Evolutionary conservation across 2,797 vertebrate genomes (phyloP), one percentile per base, ranked within the genome.

Genomic region (Falco naumanni): DNA sequence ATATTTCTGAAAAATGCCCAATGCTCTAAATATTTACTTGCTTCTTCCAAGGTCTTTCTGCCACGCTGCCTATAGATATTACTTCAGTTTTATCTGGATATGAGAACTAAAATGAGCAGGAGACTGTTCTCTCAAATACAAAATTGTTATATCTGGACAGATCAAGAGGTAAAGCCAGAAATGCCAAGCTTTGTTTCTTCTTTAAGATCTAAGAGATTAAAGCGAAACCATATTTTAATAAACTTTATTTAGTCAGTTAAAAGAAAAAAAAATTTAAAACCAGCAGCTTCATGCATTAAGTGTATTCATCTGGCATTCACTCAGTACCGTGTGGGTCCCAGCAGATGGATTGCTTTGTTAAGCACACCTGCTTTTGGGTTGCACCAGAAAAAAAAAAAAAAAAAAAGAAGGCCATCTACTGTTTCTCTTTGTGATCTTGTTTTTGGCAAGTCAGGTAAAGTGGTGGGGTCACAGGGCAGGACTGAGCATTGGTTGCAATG

Each of bases 181-280:
- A 66, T 50, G 15, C 11, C 41, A 75, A 53, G 15, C 13, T 85
- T 61, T 78, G 24, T 45, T 93, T 90, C 28, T 84, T 69, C 37
- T 90, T 65, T 71, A 51, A 81, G 71, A 77, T 86, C 87, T 88
- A 50, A 84, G n/a, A 87, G 57, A 81, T 71, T 80, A 91, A 97
- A 95, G 34, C 29, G 91, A 96, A 95, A 65, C 28, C 33, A 29
- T 47, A 71, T 88, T 86, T 92, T 87, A 95, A 91, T 75, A 85
- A 93, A 86, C 72, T 59, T 57, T 53, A 80, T 92, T 88, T 72
- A 85, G 19, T 75, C 81, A 57, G 34, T 69, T 63, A 43, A 64
- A 91, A 65, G 6, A 41, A 50, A 86, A 86, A 29, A n/a, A 6
- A 24, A 7, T 16, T 10, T 47, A 78, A 20, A 81, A n/a, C 54